These are phyloP conservation scores for Cylas formicarius DNA, from an alignment of 1,140 invertebrate genomes.

Conservation along the genomic window DNA sequence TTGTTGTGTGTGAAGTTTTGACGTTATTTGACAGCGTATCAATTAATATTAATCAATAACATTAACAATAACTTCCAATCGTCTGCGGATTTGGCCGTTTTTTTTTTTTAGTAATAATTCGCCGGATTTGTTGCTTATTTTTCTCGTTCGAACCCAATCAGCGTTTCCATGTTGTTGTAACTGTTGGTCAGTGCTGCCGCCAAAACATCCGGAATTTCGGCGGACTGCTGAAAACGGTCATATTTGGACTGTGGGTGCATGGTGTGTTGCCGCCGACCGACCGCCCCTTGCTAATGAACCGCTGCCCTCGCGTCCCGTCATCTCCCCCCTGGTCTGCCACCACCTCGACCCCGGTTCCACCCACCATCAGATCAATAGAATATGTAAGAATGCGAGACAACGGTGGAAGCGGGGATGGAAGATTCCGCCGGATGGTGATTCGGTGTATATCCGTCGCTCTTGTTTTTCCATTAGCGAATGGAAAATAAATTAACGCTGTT, in stretches of 20 bases:
- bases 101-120: no score
- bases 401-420: slow-evolving; percentile 11
- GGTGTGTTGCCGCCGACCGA: slow-evolving; percentile 17
- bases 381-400: slow-evolving; percentile 22
- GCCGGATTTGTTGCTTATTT: no score
- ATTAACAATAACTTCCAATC: no score
- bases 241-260: slow-evolving; percentile 9
- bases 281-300: slow-evolving; percentile 20
- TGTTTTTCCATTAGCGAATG: slow-evolving; percentile 4
- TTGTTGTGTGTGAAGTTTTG: no score
- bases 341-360: slow-evolving; percentile 11
- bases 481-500: no score
- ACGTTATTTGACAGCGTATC: no score
- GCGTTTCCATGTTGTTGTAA: no score
- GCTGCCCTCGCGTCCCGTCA: neutral
- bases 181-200: slow-evolving; percentile 4
- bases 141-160: no score
- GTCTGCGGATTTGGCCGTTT: no score
- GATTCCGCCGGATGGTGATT: slow-evolving; percentile 1
- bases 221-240: neutral
- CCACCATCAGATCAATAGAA: slow-evolving; percentile 25
- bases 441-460: slow-evolving; percentile 2
- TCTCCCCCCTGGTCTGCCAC: no score
- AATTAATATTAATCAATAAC: no score
- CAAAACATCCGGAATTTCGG: slow-evolving; percentile 1